Percentiles rank a stretch among this genome's conserved stretches.
Evolutionary conservation across 2,888 invertebrate genomes (phyloP).

Genomic region (Acrocera orbiculus): DNA sequence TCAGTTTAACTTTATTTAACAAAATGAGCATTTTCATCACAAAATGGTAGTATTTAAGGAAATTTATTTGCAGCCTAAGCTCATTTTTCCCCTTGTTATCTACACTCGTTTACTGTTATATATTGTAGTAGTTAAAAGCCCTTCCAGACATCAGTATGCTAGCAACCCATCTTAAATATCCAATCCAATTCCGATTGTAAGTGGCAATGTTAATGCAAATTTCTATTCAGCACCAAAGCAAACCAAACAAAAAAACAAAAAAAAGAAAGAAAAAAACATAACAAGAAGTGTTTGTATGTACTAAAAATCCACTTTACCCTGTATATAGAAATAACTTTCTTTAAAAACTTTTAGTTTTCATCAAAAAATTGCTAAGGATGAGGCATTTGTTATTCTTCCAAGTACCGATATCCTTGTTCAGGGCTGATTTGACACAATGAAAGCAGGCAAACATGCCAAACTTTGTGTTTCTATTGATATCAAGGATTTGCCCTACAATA

Average conservation of each 20-base stretch:
- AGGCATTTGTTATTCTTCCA: slow-evolving; percentile 7
- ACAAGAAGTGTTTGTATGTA: slow-evolving; percentile 1
- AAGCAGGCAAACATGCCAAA: slow-evolving; percentile 5
- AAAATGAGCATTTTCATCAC: too few species aligned
- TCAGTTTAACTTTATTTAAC: too few species aligned
- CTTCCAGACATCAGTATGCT: slow-evolving; percentile 1
- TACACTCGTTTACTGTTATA: not conserved
- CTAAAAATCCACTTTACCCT: slow-evolving; percentile 4
- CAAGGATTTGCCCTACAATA: slow-evolving; percentile 4
- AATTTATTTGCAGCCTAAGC: slow-evolving; percentile 1
- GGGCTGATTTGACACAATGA: slow-evolving; percentile 9
- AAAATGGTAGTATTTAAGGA: not conserved
- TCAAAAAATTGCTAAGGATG: slow-evolving; percentile 7
- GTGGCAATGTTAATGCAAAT: slow-evolving; percentile 8
- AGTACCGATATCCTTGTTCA: slow-evolving; percentile 7
- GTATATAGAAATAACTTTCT: not conserved
- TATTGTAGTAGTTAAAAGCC: slow-evolving; percentile 1
- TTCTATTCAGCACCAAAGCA: slow-evolving; percentile 5
- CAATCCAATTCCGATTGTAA: slow-evolving; percentile 6
- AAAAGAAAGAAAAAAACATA: too few species aligned
- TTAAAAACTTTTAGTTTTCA: slow-evolving; percentile 4
- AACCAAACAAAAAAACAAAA: too few species aligned
- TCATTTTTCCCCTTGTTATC: not conserved
- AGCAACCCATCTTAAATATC: slow-evolving; percentile 4
- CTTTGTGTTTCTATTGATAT: slow-evolving; percentile 8